Evolutionary conservation across 2,797 vertebrate species (phyloP), one percentile per base, ranked within the genome.

Genomic region (Heteromormyrus szaboi): DNA sequence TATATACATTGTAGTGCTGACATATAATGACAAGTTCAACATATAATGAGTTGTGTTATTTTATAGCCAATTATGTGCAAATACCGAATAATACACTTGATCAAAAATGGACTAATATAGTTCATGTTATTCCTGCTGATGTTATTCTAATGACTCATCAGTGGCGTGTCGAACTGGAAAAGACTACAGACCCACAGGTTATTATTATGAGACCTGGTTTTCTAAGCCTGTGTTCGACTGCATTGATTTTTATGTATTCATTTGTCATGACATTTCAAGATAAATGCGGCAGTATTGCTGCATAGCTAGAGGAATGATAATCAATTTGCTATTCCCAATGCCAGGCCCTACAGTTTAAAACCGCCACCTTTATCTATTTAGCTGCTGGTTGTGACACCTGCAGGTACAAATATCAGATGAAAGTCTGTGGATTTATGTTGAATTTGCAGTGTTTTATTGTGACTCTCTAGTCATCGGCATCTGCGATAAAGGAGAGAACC

Each of bases 91-190:
- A 41, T 79, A 79, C 68, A 17, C 37, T 79, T 11, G 46, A 22
- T 84, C 44, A 25, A 84, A 46, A 44, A 44, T 0, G 14, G 44
- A 83, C 22, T 25, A 81, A 41, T 46, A 81, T 46, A 44, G 19
- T 46, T 84, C 33, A 51, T 56, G 56, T 62, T 86, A 50, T 59
- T 37, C 85, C 3, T 41, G 3, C 17, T 59, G 11, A 19, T 41
- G 48, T 29, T 51, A 9, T 46, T 86, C 44, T 86, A 86, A 89
- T 86, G 25, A 81, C 59, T 76, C 29, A 37, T 89, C 51, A 53
- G 83, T 48, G n/a, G 50, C 88, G 37, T 62, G 37, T 85, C 12
- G 9, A 68, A 83, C 56, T 17, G 51, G 11, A 37, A 72, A 86
- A 84, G n/a, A 11, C 44, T 85, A 19, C 59, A 72, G 12, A 50